Conservation (phyloP, 2,797 vertebrate genomes). For the Spatula versicolor region DNA sequence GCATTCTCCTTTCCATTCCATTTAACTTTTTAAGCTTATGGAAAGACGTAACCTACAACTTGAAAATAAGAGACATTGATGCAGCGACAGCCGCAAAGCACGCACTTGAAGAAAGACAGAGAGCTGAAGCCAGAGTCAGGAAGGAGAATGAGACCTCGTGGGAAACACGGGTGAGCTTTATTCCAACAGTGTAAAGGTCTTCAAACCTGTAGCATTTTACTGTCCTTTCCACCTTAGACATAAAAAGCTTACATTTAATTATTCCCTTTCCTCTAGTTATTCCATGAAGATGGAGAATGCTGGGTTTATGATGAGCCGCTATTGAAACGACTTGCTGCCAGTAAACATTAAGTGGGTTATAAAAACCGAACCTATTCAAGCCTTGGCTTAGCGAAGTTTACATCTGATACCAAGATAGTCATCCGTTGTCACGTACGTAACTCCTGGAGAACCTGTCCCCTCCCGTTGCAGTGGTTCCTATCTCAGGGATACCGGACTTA, state of each 20-base stretch:
- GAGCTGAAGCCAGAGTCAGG: conserved; percentile 94
- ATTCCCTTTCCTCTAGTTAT: conserved; percentile 81
- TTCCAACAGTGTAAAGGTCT: not conserved
- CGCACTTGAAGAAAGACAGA: conserved; percentile 92
- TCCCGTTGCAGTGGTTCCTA: conserved; percentile 88
- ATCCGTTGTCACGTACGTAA: conserved; percentile 50
- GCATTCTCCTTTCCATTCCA: not conserved
- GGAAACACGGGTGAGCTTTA: conserved; percentile 92
- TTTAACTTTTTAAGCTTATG: conserved; percentile 84
- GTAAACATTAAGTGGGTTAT: conserved; percentile 80
- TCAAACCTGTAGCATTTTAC: not conserved
- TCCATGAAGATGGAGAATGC: conserved; percentile 98
- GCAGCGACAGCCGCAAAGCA: conserved; percentile 96
- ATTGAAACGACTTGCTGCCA: conserved; percentile 89
- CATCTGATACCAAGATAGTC: conserved; percentile 54
- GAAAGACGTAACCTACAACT: conserved; percentile 95
- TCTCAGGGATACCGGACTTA: conserved; percentile 99
- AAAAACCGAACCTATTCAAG: conserved; percentile 44
- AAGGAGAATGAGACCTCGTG: conserved; percentile 95
- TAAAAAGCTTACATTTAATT: fast-evolving
- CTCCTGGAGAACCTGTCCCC: conserved; percentile 71
- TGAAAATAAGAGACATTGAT: conserved; percentile 96
- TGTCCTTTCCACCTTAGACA: fast-evolving
- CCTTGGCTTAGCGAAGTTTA: conserved; percentile 62
- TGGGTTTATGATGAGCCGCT: conserved; percentile 98